Conservation (phyloP, 2,113 vertebrate species). For the Marmota flaviventris region DNA sequence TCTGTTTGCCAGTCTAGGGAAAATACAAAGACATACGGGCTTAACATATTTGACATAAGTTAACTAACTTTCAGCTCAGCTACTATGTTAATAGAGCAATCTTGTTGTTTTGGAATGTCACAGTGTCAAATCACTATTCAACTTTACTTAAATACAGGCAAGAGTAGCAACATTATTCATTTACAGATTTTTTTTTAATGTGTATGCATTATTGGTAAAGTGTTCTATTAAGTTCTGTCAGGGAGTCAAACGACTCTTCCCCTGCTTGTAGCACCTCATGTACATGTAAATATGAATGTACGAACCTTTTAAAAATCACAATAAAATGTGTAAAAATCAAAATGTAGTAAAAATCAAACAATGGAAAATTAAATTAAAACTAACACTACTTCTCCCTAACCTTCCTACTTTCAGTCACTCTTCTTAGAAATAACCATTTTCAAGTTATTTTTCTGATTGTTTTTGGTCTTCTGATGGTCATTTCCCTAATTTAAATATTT, state of each 20-base stretch:
- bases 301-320: background rate
- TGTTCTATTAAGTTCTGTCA: background rate
- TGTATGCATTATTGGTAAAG: background rate
- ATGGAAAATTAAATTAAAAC: background rate
- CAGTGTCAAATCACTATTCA: background rate
- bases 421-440: background rate
- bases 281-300: background rate
- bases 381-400: background rate
- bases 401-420: background rate
- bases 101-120: background rate
- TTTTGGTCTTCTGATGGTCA: background rate
- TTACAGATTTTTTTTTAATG: background rate
- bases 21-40: background rate
- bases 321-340: background rate
- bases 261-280: background rate
- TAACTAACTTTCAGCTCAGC: conserved; percentile 31
- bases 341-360: background rate
- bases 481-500: background rate
- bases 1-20: background rate
- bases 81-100: background rate
- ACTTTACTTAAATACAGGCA: background rate
- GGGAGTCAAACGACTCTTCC: background rate
- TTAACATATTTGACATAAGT: background rate
- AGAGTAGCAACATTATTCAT: background rate
- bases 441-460: background rate